phyloP scores from a whole-genome alignment of 2,888 invertebrate species.

The Lochmaea capreae region DNA sequence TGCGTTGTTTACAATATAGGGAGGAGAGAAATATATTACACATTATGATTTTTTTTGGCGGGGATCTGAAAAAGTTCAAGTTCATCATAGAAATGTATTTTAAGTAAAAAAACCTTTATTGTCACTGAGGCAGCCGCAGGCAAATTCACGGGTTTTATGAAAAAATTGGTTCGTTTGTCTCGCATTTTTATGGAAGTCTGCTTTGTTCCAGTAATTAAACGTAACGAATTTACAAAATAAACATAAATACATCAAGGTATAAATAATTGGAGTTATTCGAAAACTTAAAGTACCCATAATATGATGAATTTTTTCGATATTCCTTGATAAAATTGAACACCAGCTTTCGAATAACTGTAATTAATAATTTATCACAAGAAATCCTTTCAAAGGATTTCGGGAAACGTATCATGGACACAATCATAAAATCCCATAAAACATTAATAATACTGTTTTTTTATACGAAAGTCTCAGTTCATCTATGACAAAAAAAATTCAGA shows the following conservation, averaged over 20 bases:
- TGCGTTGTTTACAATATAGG: too few relatives aligned
- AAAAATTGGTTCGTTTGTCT: constrained; percentile 4
- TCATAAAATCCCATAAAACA: not conserved
- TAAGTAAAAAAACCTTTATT: not conserved
- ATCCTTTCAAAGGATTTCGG: not conserved
- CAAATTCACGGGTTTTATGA: not conserved
- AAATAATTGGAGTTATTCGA: too few relatives aligned
- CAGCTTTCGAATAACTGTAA: too few relatives aligned
- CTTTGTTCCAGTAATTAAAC: too few relatives aligned
- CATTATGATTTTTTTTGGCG: not conserved
- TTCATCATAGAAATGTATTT: too few relatives aligned
- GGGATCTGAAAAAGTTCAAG: too few relatives aligned
- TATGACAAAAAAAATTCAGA: not conserved
- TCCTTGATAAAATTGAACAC: too few relatives aligned
- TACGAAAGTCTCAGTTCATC: not conserved
- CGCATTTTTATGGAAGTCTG: not conserved
- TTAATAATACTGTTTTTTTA: not conserved
- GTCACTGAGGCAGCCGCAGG: not conserved
- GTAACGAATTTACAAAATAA: too few relatives aligned
- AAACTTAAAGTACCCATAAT: too few relatives aligned
- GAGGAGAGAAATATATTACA: too few relatives aligned
- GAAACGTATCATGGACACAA: not conserved
- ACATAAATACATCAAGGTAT: too few relatives aligned
- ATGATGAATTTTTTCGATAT: too few relatives aligned
- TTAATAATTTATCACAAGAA: not conserved